These are phyloP conservation scores for Lutjanus campechanus DNA, from an alignment of 2,797 vertebrate species.

Conservation along the genomic window DNA sequence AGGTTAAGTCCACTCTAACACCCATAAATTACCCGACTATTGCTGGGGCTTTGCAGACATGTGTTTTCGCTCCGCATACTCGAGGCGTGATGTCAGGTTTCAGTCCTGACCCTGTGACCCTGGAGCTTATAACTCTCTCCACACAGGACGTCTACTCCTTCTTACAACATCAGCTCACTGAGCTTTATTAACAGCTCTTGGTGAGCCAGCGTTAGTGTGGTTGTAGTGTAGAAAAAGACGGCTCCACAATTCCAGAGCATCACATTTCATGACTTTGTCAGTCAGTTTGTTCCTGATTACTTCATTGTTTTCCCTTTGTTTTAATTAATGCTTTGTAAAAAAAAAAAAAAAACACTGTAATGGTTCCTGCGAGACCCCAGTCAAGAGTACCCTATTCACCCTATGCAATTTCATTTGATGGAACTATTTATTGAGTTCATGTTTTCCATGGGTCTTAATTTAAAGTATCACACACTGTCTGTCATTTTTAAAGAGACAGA, in stretches of 20 bases:
- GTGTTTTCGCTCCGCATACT: slow-evolving; percentile 72
- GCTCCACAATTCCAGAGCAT: background rate
- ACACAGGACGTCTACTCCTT: slow-evolving; percentile 41
- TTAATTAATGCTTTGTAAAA: too few species aligned
- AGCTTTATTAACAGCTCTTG: slow-evolving; percentile 27
- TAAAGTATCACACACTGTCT: too few species aligned
- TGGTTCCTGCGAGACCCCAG: too few species aligned
- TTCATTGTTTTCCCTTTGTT: too few species aligned
- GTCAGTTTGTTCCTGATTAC: too few species aligned
- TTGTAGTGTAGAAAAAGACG: background rate
- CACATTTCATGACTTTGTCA: background rate
- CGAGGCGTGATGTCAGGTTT: slow-evolving; percentile 77
- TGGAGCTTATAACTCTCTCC: slow-evolving; percentile 63
- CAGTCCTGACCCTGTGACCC: slow-evolving; percentile 72
- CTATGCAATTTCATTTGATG: too few species aligned
- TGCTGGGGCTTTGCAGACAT: slow-evolving; percentile 52
- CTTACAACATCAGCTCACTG: slow-evolving; percentile 22
- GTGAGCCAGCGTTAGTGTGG: background rate
- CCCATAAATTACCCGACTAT: slow-evolving; percentile 66
- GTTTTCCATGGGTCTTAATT: too few species aligned
- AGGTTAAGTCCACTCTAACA: slow-evolving; percentile 68
- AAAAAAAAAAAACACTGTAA: too few species aligned
- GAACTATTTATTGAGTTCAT: too few species aligned
- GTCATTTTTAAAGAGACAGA: too few species aligned
- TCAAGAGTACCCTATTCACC: too few species aligned